Evolutionary conservation across 2,888 invertebrate species (phyloP).

Genomic region (Agapostemon virescens): DNA sequence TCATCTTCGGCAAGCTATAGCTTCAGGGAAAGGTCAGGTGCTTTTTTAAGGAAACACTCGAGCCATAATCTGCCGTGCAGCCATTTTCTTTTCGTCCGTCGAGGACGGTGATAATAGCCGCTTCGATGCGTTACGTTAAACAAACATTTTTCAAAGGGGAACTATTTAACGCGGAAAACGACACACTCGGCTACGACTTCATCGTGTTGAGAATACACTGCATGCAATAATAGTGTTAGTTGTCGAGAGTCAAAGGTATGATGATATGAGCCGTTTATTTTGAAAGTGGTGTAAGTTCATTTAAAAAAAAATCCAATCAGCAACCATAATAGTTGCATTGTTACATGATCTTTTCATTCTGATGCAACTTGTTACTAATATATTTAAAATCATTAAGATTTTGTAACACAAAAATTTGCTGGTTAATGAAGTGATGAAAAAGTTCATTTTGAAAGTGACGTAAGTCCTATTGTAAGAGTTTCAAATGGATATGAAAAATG

Average conservation of each 20-base stretch:
- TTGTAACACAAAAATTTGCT: too few relatives aligned
- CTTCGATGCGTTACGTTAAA: constrained; percentile 46
- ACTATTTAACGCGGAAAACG: constrained; percentile 10
- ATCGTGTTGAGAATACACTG: background rate
- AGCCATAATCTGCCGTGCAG: constrained; percentile 32
- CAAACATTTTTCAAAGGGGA: constrained; percentile 35
- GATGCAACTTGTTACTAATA: too few relatives aligned
- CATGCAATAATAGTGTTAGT: background rate
- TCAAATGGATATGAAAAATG: too few relatives aligned
- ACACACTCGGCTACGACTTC: background rate
- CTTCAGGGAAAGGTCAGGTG: constrained; percentile 58
- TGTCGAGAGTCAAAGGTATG: background rate
- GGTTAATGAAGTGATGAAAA: too few relatives aligned
- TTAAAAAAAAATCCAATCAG: too few relatives aligned
- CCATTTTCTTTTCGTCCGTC: constrained; percentile 45
- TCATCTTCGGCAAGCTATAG: constrained; percentile 53
- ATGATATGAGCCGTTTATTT: too few relatives aligned
- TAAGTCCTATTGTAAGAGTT: too few relatives aligned
- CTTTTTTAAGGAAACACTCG: constrained; percentile 62
- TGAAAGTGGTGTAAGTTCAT: too few relatives aligned
- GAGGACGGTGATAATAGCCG: constrained; percentile 39
- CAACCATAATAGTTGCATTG: too few relatives aligned
- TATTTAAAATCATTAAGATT: too few relatives aligned
- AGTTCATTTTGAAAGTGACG: too few relatives aligned
- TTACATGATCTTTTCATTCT: too few relatives aligned